These are phyloP conservation scores for Aleiodes testaceus DNA, from an alignment of 2,888 invertebrate genomes.

Conservation along the genomic window DNA sequence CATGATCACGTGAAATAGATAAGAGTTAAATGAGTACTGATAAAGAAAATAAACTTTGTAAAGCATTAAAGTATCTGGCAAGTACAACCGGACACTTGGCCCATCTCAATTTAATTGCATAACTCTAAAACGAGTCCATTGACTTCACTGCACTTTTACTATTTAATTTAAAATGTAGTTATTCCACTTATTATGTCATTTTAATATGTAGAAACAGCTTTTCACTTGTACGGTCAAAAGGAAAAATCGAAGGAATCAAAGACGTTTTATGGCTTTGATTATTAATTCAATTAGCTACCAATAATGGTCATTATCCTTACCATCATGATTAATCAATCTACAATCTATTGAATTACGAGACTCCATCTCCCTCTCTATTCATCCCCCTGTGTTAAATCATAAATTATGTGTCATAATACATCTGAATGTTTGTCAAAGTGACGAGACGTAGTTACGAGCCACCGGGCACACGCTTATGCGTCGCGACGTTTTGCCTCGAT, in stretches of 20 bases:
- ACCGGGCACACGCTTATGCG: slow-evolving; percentile 60
- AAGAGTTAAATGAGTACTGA: too few species aligned
- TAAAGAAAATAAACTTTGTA: too few species aligned
- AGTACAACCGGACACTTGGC: slow-evolving; percentile 28
- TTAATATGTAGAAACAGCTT: neutral
- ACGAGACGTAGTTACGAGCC: slow-evolving; percentile 50
- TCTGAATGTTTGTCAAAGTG: slow-evolving; percentile 53
- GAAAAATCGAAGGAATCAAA: neutral
- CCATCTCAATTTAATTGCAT: slow-evolving; percentile 23
- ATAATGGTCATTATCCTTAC: neutral
- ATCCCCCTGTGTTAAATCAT: neutral
- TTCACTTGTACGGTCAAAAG: neutral
- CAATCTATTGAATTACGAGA: neutral
- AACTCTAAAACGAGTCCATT: slow-evolving; percentile 16
- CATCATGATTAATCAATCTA: neutral
- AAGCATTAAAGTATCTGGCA: slow-evolving; percentile 2
- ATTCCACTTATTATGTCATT: slow-evolving; percentile 29
- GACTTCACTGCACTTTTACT: slow-evolving; percentile 16
- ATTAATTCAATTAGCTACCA: slow-evolving; percentile 1
- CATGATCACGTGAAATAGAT: neutral
- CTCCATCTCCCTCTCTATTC: neutral
- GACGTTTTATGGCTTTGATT: neutral
- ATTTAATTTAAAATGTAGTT: slow-evolving; percentile 22
- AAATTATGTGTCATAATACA: slow-evolving; percentile 27
- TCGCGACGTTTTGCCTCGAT: slow-evolving; percentile 60